Conservation (phyloP, 2,888 invertebrate genomes). For the Habroteleia sp. region DNA sequence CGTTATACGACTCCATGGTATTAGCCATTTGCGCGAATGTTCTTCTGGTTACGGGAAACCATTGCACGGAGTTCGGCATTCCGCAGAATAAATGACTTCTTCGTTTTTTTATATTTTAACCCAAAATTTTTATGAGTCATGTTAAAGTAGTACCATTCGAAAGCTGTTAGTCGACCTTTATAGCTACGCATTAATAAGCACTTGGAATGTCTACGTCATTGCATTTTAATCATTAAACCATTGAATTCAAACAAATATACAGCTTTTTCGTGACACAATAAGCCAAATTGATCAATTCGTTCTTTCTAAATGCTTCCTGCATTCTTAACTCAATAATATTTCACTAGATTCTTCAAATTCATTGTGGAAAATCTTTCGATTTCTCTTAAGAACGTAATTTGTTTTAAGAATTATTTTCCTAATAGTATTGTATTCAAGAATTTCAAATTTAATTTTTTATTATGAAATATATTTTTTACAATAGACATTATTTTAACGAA, state of each 20-base stretch:
- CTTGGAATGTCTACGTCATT: constrained; percentile 9
- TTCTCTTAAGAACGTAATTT: no score
- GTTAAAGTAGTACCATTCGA: constrained; percentile 41
- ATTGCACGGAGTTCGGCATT: constrained; percentile 61
- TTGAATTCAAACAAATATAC: constrained; percentile 5
- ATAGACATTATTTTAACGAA: no score
- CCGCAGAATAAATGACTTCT: constrained; percentile 57
- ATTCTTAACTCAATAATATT: no score
- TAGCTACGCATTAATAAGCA: constrained; percentile 47
- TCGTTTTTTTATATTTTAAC: constrained; percentile 48
- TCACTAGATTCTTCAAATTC: no score
- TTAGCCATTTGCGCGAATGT: constrained; percentile 62
- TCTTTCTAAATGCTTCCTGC: no score
- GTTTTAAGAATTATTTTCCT: no score
- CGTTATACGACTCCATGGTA: constrained; percentile 62
- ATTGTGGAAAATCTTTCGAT: no score
- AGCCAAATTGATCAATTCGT: no score
- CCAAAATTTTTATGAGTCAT: constrained; percentile 62
- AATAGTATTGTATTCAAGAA: no score
- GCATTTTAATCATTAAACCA: constrained; percentile 13
- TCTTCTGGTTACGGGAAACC: constrained; percentile 61
- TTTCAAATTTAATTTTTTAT: no score
- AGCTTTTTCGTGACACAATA: no score
- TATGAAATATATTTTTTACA: no score
- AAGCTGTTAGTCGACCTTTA: constrained; percentile 54